phyloP scores from a whole-genome alignment of 2,113 vertebrate genomes.

The Crotalus viridis region DNA sequence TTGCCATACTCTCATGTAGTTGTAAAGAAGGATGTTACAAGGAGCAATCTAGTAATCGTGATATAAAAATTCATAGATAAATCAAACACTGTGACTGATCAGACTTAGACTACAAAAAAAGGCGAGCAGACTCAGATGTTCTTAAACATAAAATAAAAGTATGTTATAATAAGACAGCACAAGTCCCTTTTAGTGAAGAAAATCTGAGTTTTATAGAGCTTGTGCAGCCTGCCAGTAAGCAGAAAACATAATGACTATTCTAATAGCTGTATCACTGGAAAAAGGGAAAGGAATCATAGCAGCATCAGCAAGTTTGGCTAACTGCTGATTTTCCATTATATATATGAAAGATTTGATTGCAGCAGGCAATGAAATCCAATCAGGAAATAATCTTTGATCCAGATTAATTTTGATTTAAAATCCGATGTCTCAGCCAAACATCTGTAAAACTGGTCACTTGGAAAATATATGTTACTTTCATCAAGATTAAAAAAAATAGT shows the following conservation, averaged over 20 bases:
- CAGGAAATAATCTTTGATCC: slow-evolving; percentile 41
- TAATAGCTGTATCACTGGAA: slow-evolving; percentile 1
- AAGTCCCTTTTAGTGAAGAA: neutral
- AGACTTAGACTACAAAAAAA: slow-evolving; percentile 17
- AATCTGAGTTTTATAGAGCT: neutral
- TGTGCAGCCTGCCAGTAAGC: neutral
- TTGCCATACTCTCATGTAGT: too few relatives aligned
- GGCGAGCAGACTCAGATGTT: neutral
- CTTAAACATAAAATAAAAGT: neutral
- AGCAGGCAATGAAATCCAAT: slow-evolving; percentile 31
- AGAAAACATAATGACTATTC: neutral
- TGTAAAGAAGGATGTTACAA: slow-evolving; percentile 17
- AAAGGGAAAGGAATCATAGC: neutral
- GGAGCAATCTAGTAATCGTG: neutral
- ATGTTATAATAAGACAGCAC: neutral
- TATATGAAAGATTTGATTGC: slow-evolving; percentile 22
- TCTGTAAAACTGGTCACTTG: slow-evolving; percentile 45
- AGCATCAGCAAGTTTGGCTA: slow-evolving; percentile 27
- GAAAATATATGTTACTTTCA: slow-evolving; percentile 55
- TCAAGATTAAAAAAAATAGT: slow-evolving; percentile 35
- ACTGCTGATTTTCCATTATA: neutral
- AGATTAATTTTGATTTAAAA: slow-evolving; percentile 55
- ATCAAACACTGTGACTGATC: slow-evolving; percentile 7
- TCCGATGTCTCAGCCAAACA: slow-evolving; percentile 54
- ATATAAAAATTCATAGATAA: slow-evolving; percentile 13